Conservation (phyloP, 2,888 invertebrate genomes). For the Hipparchia semele region DNA sequence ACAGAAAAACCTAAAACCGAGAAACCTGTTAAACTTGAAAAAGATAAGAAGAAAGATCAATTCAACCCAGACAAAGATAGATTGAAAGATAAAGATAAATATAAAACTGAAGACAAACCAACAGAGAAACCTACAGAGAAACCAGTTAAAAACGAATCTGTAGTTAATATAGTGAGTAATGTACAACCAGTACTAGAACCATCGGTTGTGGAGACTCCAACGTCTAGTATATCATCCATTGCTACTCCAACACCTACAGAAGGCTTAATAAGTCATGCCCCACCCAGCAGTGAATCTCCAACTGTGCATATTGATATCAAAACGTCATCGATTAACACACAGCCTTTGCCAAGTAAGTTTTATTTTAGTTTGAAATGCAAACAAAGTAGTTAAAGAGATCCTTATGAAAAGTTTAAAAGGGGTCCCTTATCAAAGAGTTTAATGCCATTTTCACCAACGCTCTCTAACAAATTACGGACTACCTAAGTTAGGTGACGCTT, state of each 20-base stretch:
- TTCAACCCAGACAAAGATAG: conserved; percentile 62
- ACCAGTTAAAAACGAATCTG: conserved; percentile 54
- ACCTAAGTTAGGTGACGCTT: too few species aligned
- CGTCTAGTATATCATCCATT: conserved; percentile 37
- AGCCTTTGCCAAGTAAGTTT: conserved; percentile 56
- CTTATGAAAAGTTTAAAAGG: too few species aligned
- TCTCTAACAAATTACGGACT: too few species aligned
- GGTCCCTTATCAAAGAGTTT: too few species aligned
- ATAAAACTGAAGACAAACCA: conserved; percentile 49
- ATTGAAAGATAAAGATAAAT: conserved; percentile 61
- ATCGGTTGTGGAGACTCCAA: conserved; percentile 54
- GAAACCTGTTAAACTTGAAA: conserved; percentile 56
- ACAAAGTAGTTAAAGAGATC: too few species aligned
- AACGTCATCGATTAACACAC: conserved; percentile 64
- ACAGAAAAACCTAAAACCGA: conserved; percentile 54
- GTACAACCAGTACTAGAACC: conserved; percentile 62
- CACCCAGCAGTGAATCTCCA: conserved; percentile 47
- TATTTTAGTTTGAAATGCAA: too few species aligned
- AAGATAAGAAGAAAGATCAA: conserved; percentile 69
- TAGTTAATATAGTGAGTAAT: conserved; percentile 18
- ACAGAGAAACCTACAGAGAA: conserved; percentile 53
- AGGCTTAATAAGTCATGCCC: conserved; percentile 55
- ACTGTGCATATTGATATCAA: conserved; percentile 50
- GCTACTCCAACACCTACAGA: conserved; percentile 68
- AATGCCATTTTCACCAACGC: too few species aligned